A percentile compares a stretch with the other conserved stretches of the same genome.
These are phyloP conservation scores for Pleuronectes platessa DNA, from an alignment of 2,113 vertebrate genomes.

Conservation along the genomic window DNA sequence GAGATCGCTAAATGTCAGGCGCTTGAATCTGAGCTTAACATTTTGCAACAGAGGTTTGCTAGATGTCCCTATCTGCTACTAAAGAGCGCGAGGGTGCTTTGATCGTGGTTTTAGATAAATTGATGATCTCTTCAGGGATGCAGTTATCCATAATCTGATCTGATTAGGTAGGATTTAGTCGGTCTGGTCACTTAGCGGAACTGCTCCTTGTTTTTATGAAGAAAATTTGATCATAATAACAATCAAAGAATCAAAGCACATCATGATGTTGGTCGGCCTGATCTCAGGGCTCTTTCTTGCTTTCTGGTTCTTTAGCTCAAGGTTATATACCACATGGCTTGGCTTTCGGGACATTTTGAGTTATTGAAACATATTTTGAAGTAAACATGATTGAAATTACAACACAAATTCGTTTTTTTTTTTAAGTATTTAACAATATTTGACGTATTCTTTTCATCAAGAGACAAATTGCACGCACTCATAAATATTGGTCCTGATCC, in stretches of 20 bases:
- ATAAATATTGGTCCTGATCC: too few relatives aligned
- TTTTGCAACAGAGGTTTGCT: neutral
- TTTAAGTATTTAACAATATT: neutral
- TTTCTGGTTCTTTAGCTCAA: neutral
- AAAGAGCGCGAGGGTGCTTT: neutral
- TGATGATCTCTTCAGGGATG: neutral
- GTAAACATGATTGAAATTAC: neutral
- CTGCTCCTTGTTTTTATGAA: neutral
- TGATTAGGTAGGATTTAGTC: neutral
- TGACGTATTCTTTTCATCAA: conserved; percentile 9
- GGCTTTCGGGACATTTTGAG: neutral
- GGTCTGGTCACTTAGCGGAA: neutral
- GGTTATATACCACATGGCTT: too few relatives aligned
- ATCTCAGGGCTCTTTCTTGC: neutral
- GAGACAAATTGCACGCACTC: neutral
- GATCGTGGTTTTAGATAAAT: neutral
- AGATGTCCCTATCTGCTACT: neutral
- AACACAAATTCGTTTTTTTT: neutral
- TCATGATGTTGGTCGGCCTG: neutral
- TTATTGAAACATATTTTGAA: neutral
- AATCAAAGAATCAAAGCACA: neutral
- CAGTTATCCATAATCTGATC: conserved; percentile 5
- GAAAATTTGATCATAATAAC: neutral
- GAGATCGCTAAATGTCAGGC: conserved; percentile 3
- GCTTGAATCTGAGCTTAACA: conserved; percentile 1